Percentiles rank a stretch among this genome's conserved stretches.
Conservation (phyloP, 2,888 invertebrate species). For the Andrena minutula region DNA sequence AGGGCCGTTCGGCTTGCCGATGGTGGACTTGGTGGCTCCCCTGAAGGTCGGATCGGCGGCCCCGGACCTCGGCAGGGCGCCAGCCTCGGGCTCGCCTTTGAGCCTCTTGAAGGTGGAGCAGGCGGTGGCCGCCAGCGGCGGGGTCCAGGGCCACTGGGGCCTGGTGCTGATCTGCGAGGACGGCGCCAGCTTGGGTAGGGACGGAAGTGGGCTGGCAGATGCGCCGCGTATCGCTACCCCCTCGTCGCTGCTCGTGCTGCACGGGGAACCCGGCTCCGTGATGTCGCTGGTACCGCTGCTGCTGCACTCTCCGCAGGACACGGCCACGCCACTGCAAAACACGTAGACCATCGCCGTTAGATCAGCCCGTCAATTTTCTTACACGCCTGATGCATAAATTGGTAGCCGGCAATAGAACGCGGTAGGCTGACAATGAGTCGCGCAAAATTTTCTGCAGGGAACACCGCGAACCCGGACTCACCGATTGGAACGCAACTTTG, state of each 20-base stretch:
- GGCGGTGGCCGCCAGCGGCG: constrained; percentile 82
- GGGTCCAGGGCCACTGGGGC: constrained; percentile 84
- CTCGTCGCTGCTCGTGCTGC: constrained; percentile 89
- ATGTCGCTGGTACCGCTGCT: constrained; percentile 91
- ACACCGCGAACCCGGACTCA: no score
- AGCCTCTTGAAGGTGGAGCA: constrained; percentile 82
- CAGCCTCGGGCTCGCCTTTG: constrained; percentile 83
- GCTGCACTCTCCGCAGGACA: constrained; percentile 89
- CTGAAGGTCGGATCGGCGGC: constrained; percentile 80
- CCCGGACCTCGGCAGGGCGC: constrained; percentile 79
- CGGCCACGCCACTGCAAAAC: constrained; percentile 92
- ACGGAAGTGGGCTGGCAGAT: constrained; percentile 79
- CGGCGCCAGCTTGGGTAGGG: constrained; percentile 80
- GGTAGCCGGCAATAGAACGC: neutral
- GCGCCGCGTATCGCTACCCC: constrained; percentile 83
- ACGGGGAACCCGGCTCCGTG: constrained; percentile 94
- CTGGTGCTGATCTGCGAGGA: constrained; percentile 79
- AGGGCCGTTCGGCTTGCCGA: constrained; percentile 79
- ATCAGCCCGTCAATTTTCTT: no score
- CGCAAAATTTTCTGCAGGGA: no score
- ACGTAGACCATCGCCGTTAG: neutral
- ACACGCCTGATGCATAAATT: no score
- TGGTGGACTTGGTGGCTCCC: constrained; percentile 43
- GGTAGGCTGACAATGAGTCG: no score
- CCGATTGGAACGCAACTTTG: no score